Base-by-base conservation (phyloP, 2,113 vertebrate species). In the Cyanoderma ruficeps region DNA sequence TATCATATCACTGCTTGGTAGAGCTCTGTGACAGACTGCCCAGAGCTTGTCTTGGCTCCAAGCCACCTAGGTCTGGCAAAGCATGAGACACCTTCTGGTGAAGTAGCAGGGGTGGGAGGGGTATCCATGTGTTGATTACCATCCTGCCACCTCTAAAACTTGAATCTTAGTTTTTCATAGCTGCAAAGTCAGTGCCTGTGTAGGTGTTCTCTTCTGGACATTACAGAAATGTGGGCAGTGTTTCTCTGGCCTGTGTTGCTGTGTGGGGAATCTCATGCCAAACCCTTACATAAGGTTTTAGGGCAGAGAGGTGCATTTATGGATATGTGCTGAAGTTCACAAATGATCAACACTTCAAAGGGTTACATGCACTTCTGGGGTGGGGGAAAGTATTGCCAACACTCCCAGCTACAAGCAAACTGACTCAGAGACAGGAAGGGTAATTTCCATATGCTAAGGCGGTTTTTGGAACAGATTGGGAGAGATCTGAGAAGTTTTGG, bases 381-480 rank as follows among this genome's bases (percentile, higher is more conserved):
- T 42, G 44, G 83, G 44, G 63, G 57, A 53, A 77, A 70, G 56
- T 47, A 92, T 83, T 90, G 25, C 63, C 81, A 86, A 88, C 71
- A 55, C 64, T 80, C 59, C 63, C 74, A 89, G 68, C 71, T 94
- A 92, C 63, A 75, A 97, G 93, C 60, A 90, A 94, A 96, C 56
- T 92, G 76, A 90, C 76, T 94, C 63, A 90, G 85, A 92, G 78
- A 79, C 21, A 33, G 31, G 37, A 93, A 94, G 64, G 63, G 47
- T 90, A 93, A 92, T 92, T 96, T 96, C 76, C 89, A 90, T 94
- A 94, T 77, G 80, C 70, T 95, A 78, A 86, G 83, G 76, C 7
- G 1, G 18, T 39, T 94, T 94, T 92, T 95, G 83, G 76, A 94
- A 88, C 83, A 94, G 85, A 77, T 6, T 90, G 82, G 39, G 55